Base-by-base conservation (phyloP, 2,797 vertebrate genomes). In the Lutjanus argentimaculatus region DNA sequence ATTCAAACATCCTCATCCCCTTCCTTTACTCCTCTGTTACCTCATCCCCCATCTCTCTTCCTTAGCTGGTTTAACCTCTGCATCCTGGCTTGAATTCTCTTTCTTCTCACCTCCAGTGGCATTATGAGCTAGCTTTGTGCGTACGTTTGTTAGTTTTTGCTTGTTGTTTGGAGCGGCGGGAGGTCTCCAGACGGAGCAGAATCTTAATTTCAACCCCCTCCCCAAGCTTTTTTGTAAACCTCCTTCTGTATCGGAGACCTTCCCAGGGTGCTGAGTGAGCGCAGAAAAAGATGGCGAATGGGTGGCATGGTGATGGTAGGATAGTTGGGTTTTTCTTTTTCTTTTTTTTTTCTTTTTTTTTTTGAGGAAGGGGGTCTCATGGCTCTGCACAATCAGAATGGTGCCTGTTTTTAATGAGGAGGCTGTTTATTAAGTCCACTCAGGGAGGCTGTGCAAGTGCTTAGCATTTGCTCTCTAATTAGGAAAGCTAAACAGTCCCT, bases 391-490 rank as follows among this genome's bases (percentile, higher is more conserved):
- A 90, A 89, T 90, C 85, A 83, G 77, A 85, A 74, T 64, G 25
- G 77, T 72, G 84, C 83, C 85, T 85, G 79, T 16, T 92, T 94
- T 93, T 95, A 95, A 95, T 94, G 91, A 94, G 92, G 71, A 77
- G 85, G 83, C 84, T 93, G 93, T 93, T 93, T 94, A 92, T 92
- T 91, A 91, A 95, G 94, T 94, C 93, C 92, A 94, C 88, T 94
- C 92, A 93, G 93, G 91, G 91, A 95, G 82, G 80, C 86, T 76
- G 89, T 82, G 92, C 73, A 45, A 88, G 88, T 88, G 90, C 88
- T 93, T 93, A 94, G 93, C 93, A 93, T 94, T 93, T 94, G 87
- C 93, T 93, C 88, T 87, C 91, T 93, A 94, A 95, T 94, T 95
- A 95, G 92, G 85, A 82, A 90, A 91, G 91, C 94, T 94, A 93